Conservation (phyloP, 2,888 invertebrate genomes). For the Uropetala carovei region DNA sequence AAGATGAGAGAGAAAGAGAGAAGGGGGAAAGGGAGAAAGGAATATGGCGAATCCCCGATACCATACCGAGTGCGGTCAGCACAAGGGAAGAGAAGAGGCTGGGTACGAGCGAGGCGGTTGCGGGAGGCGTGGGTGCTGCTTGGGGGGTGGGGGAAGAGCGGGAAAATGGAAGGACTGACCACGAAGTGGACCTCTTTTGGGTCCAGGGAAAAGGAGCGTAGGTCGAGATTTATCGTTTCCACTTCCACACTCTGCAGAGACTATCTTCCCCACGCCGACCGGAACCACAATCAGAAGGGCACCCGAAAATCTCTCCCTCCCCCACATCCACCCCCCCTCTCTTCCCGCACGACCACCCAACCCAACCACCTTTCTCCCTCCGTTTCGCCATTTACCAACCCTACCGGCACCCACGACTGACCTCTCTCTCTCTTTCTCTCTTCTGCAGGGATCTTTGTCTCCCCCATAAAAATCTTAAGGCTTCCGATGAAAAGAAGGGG, state of each 20-base stretch:
- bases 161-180: conserved; percentile 18
- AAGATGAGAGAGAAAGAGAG: not conserved
- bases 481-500: not conserved
- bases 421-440: not conserved
- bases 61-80: not conserved
- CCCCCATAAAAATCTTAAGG: conserved; percentile 1
- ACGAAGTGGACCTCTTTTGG: conserved; percentile 52
- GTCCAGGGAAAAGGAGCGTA: conserved; percentile 45
- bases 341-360: not conserved
- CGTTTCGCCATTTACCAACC: not conserved
- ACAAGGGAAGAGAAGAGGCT: not conserved
- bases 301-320: not conserved
- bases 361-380: not conserved
- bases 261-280: not conserved
- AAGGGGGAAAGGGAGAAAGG: not conserved
- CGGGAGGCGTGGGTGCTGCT: not conserved
- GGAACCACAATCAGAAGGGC: conserved; percentile 58
- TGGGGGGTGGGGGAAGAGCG: not conserved
- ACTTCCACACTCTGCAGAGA: not conserved
- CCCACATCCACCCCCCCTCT: not conserved
- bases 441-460: not conserved
- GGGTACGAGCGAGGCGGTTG: not conserved
- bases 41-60: not conserved
- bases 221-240: conserved; percentile 41
- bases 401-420: not conserved